Conservation (phyloP, 2,113 vertebrate species). For the Petromus typicus region DNA sequence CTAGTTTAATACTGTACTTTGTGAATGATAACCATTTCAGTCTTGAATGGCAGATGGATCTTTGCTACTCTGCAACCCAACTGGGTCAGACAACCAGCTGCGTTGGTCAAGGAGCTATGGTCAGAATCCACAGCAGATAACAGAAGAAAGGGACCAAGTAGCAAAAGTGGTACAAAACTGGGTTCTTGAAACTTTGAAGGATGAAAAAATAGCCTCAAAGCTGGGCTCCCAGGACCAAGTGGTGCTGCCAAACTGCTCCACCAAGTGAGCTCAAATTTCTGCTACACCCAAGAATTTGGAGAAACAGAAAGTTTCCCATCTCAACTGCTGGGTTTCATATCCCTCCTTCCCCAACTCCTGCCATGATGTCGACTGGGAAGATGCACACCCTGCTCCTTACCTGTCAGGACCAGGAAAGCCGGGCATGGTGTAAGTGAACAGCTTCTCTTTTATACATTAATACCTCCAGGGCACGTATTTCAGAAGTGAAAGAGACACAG, state of each 20-base stretch:
- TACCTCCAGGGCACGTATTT: neutral
- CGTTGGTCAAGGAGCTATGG: neutral
- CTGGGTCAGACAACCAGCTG: neutral
- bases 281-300: neutral
- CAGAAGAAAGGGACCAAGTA: neutral
- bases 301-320: neutral
- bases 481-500: neutral
- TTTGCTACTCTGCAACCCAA: neutral
- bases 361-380: too few relatives aligned
- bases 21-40: neutral
- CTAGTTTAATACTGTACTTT: neutral
- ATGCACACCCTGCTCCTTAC: neutral
- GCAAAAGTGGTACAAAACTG: neutral
- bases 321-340: neutral
- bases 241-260: neutral
- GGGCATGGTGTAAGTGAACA: neutral
- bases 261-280: neutral
- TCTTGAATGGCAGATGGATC: neutral
- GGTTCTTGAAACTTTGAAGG: neutral
- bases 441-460: neutral
- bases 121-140: neutral
- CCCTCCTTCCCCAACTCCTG: neutral
- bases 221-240: neutral
- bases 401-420: neutral
- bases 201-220: neutral